Evolutionary conservation across 1,140 invertebrate genomes (phyloP).

Genomic region (Coenobita brevimanus): DNA sequence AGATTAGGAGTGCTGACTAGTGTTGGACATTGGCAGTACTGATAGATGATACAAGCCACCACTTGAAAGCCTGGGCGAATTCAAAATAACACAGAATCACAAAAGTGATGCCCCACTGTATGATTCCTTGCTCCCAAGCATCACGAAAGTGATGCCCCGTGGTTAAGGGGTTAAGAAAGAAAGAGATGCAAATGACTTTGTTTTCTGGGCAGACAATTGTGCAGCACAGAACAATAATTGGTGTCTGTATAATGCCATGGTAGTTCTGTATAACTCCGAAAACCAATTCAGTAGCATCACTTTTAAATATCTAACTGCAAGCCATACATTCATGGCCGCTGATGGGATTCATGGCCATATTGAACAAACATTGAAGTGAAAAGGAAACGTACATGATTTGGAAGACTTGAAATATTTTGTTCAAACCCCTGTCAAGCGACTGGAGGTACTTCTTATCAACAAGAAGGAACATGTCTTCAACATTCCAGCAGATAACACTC

Average conservation of each 20-base stretch:
- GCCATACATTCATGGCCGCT: conserved; percentile 39
- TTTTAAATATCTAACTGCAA: conserved; percentile 1
- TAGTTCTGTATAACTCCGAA: conserved; percentile 32
- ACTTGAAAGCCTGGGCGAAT: too few relatives aligned
- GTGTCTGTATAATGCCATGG: conserved; percentile 48
- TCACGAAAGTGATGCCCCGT: too few relatives aligned
- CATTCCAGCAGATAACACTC: conserved; percentile 32
- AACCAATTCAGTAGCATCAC: conserved; percentile 30
- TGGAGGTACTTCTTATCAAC: conserved; percentile 42
- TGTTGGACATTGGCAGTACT: too few relatives aligned
- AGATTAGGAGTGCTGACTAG: too few relatives aligned
- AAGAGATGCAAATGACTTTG: conserved; percentile 37
- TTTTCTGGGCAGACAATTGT: conserved; percentile 43
- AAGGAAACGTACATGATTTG: conserved; percentile 29
- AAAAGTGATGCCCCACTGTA: too few relatives aligned
- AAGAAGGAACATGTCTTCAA: conserved; percentile 36
- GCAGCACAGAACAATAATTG: conserved; percentile 45
- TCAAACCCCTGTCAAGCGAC: conserved; percentile 34
- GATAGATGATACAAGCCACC: too few relatives aligned
- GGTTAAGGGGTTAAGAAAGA: too few relatives aligned
- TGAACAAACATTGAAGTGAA: conserved; percentile 13
- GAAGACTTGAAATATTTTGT: conserved; percentile 27
- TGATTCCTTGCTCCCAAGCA: too few relatives aligned
- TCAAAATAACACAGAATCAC: too few relatives aligned
- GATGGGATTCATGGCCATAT: conserved; percentile 44